Percentiles rank a stretch among this genome's conserved stretches.
Conservation (phyloP, 2,113 vertebrate genomes). For the Mustelus asterias region DNA sequence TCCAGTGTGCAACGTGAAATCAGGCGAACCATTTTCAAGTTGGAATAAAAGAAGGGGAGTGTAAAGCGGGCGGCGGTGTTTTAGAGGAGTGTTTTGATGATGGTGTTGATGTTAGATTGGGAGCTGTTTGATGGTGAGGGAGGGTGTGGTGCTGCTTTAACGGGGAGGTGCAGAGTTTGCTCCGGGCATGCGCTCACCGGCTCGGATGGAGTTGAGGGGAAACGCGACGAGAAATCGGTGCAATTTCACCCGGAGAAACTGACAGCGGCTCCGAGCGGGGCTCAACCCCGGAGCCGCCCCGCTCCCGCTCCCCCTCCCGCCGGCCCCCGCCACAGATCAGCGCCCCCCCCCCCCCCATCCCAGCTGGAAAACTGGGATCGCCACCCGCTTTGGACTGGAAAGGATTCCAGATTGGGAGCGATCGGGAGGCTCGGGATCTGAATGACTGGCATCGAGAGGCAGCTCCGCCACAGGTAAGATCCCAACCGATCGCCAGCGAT, state of each 20-base stretch:
- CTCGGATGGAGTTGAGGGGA: background rate
- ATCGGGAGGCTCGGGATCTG: background rate
- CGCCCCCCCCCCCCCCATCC: background rate
- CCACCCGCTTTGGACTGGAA: background rate
- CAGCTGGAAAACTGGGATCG: background rate
- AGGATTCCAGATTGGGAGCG: background rate
- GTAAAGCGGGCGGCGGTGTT: background rate
- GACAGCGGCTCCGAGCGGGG: too few relatives aligned
- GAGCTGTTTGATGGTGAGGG: background rate
- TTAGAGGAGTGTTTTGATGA: background rate
- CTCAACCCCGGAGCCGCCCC: background rate
- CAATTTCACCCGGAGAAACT: background rate
- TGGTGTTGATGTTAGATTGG: background rate
- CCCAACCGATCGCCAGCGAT: too few relatives aligned
- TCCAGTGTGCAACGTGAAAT: background rate
- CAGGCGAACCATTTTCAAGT: background rate
- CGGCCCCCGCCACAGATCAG: background rate
- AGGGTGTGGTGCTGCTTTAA: constrained; percentile 8
- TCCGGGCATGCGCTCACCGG: constrained; percentile 27
- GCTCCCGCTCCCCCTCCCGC: background rate
- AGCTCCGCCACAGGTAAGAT: background rate
- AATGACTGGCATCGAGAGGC: background rate
- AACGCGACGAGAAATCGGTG: background rate
- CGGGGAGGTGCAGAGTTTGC: background rate
- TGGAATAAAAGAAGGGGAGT: background rate